Percentiles rank a stretch among this genome's conserved stretches.
Evolutionary conservation across 2,797 vertebrate species (phyloP).

Genomic region (Paramormyrops hopkinsi): DNA sequence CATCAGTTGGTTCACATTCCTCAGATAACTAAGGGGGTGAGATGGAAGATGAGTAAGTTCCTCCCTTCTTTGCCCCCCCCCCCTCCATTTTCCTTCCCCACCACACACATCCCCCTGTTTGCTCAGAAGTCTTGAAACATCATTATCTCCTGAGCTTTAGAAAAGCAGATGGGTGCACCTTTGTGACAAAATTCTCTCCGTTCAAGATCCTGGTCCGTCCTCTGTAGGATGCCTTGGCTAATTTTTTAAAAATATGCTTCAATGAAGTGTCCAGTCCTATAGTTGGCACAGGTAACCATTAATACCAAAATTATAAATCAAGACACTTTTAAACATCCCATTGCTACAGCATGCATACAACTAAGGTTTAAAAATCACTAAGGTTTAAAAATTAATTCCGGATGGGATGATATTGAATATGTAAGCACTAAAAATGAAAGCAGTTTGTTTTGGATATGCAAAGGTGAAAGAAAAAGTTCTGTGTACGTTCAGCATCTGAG

Average conservation of each 20-base stretch:
- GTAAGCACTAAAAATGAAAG: background rate
- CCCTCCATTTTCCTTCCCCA: background rate
- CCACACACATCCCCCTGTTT: slow-evolving; percentile 22
- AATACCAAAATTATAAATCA: background rate
- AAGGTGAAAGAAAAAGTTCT: background rate
- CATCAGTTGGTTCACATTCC: background rate
- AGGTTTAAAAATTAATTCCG: background rate
- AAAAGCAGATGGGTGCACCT: slow-evolving; percentile 35
- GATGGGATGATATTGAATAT: background rate
- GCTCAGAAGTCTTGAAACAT: slow-evolving; percentile 52
- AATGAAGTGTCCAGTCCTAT: slow-evolving; percentile 28
- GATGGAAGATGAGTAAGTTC: background rate
- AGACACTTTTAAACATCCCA: background rate
- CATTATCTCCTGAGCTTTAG: slow-evolving; percentile 46
- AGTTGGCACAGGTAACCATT: background rate
- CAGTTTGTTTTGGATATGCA: background rate
- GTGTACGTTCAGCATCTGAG: background rate
- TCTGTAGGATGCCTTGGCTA: slow-evolving; percentile 2
- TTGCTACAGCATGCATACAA: background rate
- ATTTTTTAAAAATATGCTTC: slow-evolving; percentile 21
- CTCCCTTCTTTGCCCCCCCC: background rate
- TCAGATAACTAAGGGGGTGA: background rate
- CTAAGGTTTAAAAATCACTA: background rate
- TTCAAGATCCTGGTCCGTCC: slow-evolving; percentile 19
- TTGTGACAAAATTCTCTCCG: slow-evolving; percentile 15